These are phyloP conservation scores for Melipona beecheii DNA, from an alignment of 2,888 invertebrate genomes.

Conservation along the genomic window DNA sequence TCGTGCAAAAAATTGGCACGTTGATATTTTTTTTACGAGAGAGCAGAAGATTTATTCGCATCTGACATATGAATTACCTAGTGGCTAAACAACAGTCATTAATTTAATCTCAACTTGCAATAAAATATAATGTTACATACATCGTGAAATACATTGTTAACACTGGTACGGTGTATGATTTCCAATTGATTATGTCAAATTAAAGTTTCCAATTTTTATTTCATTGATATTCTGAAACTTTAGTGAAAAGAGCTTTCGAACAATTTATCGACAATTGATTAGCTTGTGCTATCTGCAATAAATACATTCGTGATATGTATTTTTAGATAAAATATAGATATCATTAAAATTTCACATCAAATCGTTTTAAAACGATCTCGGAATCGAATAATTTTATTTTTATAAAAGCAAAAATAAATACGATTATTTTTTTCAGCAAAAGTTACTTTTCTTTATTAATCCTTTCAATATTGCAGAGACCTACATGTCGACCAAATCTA, in stretches of 20 bases:
- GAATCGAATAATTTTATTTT: neutral
- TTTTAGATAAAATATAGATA: neutral
- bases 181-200: neutral
- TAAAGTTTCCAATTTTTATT: neutral
- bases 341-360: neutral
- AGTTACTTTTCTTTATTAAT: neutral
- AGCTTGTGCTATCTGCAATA: neutral
- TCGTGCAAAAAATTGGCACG: too few species aligned
- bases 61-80: constrained; percentile 4
- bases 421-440: neutral
- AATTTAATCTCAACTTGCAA: constrained; percentile 38
- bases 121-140: constrained; percentile 12
- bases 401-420: too few species aligned
- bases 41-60: neutral
- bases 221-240: neutral
- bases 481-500: too few species aligned
- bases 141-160: neutral
- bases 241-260: too few species aligned
- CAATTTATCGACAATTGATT: neutral
- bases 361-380: neutral
- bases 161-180: neutral
- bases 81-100: constrained; percentile 5
- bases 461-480: too few species aligned
- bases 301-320: neutral
- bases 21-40: neutral